These are phyloP conservation scores for Polypedilum vanderplanki DNA, from an alignment of 1,140 invertebrate species.

Conservation along the genomic window DNA sequence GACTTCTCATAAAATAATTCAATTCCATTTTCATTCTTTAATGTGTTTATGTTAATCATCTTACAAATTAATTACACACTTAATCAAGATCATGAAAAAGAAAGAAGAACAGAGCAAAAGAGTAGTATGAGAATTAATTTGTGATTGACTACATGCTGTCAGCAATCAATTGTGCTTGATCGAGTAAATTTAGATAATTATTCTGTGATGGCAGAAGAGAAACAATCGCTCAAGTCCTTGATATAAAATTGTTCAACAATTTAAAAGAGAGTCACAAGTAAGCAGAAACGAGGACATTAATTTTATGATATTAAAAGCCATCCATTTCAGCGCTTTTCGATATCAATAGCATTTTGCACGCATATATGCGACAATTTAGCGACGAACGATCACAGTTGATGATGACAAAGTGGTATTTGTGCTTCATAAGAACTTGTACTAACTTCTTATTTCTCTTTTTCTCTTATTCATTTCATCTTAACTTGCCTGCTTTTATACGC, in stretches of 20 bases:
- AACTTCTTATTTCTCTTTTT: neutral
- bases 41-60: conserved; percentile 13
- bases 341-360: neutral
- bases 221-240: neutral
- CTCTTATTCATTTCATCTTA: neutral
- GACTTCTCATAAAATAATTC: too few species aligned
- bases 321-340: neutral
- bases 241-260: neutral
- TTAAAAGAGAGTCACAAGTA: neutral
- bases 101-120: neutral
- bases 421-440: neutral
- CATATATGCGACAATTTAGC: neutral
- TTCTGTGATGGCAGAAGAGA: neutral
- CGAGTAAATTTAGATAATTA: neutral
- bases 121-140: neutral
- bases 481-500: neutral
- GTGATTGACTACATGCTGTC: neutral
- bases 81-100: neutral
- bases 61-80: conserved; percentile 13
- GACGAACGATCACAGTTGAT: neutral
- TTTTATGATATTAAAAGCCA: neutral
- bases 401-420: neutral
- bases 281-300: conserved; percentile 1
- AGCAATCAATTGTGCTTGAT: neutral
- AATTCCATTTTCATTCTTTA: neutral